Conservation (phyloP, 2,888 invertebrate species). For the Amorpha juglandis region DNA sequence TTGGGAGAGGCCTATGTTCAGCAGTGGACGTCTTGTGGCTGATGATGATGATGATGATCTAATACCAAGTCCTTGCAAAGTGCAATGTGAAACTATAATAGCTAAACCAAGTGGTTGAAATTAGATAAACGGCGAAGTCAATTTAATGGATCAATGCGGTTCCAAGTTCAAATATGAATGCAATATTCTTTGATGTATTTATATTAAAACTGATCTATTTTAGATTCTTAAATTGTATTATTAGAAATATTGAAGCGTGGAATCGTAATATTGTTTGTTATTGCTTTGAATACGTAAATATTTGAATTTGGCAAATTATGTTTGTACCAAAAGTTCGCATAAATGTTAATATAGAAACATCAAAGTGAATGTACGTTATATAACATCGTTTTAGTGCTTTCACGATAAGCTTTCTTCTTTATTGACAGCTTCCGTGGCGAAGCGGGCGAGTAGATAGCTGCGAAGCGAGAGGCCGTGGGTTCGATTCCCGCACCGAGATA, state of each 20-base stretch:
- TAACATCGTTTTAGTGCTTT: background rate
- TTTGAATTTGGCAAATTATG: background rate
- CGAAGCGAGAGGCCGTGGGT: too few species aligned
- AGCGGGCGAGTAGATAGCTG: too few species aligned
- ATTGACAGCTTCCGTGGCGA: too few species aligned
- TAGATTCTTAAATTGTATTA: too few species aligned
- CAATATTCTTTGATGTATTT: background rate
- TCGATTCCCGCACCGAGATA: too few species aligned
- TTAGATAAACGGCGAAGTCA: constrained; percentile 63
- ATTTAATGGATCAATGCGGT: constrained; percentile 47
- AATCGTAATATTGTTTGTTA: background rate
- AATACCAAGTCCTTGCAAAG: constrained; percentile 27
- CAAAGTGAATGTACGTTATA: background rate
- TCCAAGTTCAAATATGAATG: constrained; percentile 12
- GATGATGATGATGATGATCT: too few species aligned
- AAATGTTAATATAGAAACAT: background rate
- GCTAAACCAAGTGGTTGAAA: constrained; percentile 55
- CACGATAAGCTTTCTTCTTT: background rate
- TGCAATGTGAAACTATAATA: constrained; percentile 31
- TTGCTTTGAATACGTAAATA: constrained; percentile 5
- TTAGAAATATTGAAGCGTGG: background rate
- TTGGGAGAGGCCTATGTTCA: too few species aligned
- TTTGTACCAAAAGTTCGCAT: background rate
- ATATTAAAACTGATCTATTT: too few species aligned
- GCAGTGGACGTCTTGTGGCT: too few species aligned